A percentile compares a stretch with the other conserved stretches of the same genome.
Evolutionary conservation across 2,113 vertebrate genomes (phyloP).

Genomic region (Serilophus lunatus): DNA sequence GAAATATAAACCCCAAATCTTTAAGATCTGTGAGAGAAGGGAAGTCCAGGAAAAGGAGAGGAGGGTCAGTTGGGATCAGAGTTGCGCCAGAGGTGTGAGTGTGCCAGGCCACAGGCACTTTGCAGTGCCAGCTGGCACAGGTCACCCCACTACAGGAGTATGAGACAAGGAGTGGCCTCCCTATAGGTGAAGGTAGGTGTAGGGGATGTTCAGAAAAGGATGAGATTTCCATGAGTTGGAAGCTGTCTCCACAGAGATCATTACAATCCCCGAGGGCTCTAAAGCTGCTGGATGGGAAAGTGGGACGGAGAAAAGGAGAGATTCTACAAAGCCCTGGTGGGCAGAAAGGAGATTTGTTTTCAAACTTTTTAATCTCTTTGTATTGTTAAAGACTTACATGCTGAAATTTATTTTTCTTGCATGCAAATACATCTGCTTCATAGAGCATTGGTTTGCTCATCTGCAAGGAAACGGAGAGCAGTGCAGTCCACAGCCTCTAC

Average conservation of each 20-base stretch:
- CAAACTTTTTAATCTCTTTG: neutral
- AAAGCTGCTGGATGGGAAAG: neutral
- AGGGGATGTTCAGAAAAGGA: neutral
- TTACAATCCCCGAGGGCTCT: neutral
- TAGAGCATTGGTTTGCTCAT: neutral
- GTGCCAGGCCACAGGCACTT: rapidly evolving
- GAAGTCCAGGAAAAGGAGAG: rapidly evolving
- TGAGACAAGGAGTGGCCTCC: rapidly evolving
- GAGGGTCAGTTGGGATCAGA: rapidly evolving
- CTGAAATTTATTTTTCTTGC: neutral
- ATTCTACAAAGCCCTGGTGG: neutral
- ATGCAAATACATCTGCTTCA: neutral
- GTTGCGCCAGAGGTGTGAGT: rapidly evolving
- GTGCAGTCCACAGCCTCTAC: neutral
- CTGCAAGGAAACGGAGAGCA: neutral
- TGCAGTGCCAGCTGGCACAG: rapidly evolving
- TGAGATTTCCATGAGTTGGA: neutral
- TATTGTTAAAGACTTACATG: neutral
- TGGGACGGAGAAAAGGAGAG: neutral
- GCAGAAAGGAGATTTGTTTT: neutral
- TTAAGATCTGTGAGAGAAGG: neutral
- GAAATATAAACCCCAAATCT: neutral
- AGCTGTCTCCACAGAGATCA: neutral
- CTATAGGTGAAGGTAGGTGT: rapidly evolving
- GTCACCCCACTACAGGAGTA: rapidly evolving